These are phyloP conservation scores for Pelobates fuscus DNA, from an alignment of 2,113 vertebrate species.

Conservation along the genomic window DNA sequence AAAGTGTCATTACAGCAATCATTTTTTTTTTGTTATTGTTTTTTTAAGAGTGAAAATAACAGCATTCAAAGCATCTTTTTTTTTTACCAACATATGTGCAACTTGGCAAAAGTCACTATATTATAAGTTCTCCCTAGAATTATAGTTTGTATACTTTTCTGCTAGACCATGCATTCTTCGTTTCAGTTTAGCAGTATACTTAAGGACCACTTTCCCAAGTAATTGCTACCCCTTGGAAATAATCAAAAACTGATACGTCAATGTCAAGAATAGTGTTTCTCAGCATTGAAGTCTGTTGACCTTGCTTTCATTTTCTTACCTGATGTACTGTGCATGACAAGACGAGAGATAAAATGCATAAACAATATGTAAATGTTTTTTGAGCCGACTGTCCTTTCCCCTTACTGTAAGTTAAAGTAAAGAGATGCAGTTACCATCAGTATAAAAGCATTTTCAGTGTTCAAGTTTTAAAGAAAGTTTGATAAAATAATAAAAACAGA, in stretches of 20 bases:
- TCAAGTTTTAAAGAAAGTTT: too few relatives aligned
- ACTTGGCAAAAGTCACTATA: conserved; percentile 36
- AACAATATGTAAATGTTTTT: conserved; percentile 47
- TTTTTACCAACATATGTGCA: conserved; percentile 36
- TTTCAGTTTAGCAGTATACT: conserved; percentile 41
- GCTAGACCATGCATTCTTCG: conserved; percentile 48
- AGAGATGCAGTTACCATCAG: neutral
- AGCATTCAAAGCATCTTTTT: conserved; percentile 34
- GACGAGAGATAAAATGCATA: conserved; percentile 40
- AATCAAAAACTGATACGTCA: conserved; percentile 50
- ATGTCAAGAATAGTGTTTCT: conserved; percentile 41
- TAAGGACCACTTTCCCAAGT: conserved; percentile 47
- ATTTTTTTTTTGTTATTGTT: conserved; percentile 28
- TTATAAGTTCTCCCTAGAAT: conserved; percentile 43
- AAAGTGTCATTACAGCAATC: conserved; percentile 27
- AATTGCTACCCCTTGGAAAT: conserved; percentile 50
- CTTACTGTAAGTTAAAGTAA: conserved; percentile 12
- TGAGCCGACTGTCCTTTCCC: conserved; percentile 4
- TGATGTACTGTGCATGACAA: conserved; percentile 43
- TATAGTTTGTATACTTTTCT: conserved; percentile 46
- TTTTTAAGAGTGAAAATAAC: conserved; percentile 35
- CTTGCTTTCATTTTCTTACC: conserved; percentile 41
- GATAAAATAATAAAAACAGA: too few relatives aligned
- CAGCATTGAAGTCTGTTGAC: conserved; percentile 32
- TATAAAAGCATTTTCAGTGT: too few relatives aligned